A percentile compares a stretch with the other conserved stretches of the same genome.
These are phyloP conservation scores for Amphiura filiformis DNA, from an alignment of 35 echinoderm and acorn worm genomes.

Conservation along the genomic window DNA sequence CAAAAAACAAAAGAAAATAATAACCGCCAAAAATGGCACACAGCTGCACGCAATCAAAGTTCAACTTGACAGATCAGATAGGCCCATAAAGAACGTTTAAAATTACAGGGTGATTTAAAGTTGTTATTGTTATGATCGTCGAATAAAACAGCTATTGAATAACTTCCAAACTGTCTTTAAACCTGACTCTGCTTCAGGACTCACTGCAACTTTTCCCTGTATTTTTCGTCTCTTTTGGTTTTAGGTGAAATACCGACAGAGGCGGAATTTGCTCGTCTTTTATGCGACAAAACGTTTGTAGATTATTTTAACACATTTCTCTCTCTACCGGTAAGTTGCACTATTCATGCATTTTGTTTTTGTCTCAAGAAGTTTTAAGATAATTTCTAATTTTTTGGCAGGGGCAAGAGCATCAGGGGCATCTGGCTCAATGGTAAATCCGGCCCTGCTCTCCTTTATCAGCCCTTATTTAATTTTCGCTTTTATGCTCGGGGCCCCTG, in stretches of 20 bases:
- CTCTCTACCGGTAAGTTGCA: conserved; percentile 88
- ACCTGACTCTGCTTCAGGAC: neutral
- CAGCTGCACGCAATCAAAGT: neutral
- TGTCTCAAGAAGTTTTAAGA: neutral
- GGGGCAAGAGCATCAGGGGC: too few relatives aligned
- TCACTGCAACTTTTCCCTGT: neutral
- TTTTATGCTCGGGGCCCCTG: too few relatives aligned
- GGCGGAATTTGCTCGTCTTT: conserved; percentile 80
- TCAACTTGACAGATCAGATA: too few relatives aligned
- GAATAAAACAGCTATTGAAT: neutral
- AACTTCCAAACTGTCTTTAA: neutral
- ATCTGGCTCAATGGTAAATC: too few relatives aligned
- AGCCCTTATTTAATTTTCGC: too few relatives aligned
- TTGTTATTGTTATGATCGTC: neutral
- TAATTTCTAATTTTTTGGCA: neutral
- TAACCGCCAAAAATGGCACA: neutral
- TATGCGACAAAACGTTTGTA: conserved; percentile 92
- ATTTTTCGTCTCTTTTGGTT: conserved; percentile 7
- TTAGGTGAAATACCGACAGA: conserved; percentile 87
- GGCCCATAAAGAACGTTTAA: too few relatives aligned
- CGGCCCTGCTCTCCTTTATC: too few relatives aligned
- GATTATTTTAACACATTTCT: conserved; percentile 96
- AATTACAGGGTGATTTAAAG: too few relatives aligned
- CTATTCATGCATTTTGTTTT: neutral
- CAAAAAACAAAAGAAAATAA: too few relatives aligned